These are phyloP conservation scores for Pachypanchax playfairii DNA, from an alignment of 2,113 vertebrate species.

Conservation along the genomic window DNA sequence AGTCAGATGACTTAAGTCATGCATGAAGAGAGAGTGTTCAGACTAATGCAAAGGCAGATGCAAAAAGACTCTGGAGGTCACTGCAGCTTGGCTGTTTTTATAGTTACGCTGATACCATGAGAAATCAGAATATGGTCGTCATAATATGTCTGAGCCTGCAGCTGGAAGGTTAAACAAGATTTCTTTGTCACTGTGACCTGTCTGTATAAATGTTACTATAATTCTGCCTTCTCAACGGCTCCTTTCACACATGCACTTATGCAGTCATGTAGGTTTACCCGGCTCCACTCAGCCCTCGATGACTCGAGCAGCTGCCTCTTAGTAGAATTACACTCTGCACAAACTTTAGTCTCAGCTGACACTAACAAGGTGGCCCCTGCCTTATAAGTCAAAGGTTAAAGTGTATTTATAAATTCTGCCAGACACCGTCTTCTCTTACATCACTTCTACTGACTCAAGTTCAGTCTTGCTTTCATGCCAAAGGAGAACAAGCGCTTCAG, in stretches of 20 bases:
- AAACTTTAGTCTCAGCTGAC: slow-evolving; percentile 34
- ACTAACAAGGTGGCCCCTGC: slow-evolving; percentile 40
- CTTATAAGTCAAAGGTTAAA: slow-evolving; percentile 44
- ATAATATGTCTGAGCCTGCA: too few species aligned
- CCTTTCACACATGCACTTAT: slow-evolving; percentile 43
- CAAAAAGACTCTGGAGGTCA: too few species aligned
- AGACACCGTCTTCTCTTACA: slow-evolving; percentile 30
- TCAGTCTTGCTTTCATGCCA: slow-evolving; percentile 53
- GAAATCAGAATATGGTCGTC: too few species aligned
- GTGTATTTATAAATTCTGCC: slow-evolving; percentile 36
- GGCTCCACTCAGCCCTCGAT: slow-evolving; percentile 26
- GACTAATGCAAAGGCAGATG: too few species aligned
- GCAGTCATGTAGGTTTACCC: slow-evolving; percentile 43
- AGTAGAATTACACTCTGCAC: slow-evolving; percentile 24
- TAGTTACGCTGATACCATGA: too few species aligned
- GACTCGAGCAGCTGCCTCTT: slow-evolving; percentile 54
- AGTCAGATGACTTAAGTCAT: too few species aligned
- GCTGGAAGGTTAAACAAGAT: too few species aligned
- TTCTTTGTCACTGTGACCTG: too few species aligned
- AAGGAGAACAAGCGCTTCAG: slow-evolving; percentile 50
- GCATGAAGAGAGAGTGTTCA: too few species aligned
- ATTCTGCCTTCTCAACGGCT: too few species aligned
- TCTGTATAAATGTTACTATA: too few species aligned
- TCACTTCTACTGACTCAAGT: slow-evolving; percentile 32
- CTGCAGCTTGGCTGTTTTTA: too few species aligned